Evolutionary conservation across 2,113 vertebrate species (phyloP), one percentile per base, ranked within the genome.

Genomic region (Macrotus californicus): DNA sequence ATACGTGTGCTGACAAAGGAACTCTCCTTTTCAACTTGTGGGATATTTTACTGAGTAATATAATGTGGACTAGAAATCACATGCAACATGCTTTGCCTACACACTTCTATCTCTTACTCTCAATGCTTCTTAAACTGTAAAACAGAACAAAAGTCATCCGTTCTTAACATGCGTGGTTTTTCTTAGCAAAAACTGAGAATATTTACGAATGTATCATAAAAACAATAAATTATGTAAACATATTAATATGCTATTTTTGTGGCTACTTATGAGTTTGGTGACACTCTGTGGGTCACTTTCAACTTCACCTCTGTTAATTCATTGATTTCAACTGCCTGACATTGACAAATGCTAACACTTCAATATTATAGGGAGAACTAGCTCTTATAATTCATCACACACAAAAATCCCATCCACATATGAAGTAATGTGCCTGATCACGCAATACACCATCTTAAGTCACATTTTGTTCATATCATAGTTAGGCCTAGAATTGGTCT

Each of bases 401-500:
- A 67, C 75, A 31, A 79, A 93, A 41, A 69, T 43, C 6, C 85
- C 12, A 26, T 77, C 19, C 61, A 96, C 54, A 73, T 36, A 90
- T 15, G 31, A 96, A 54, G 24, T n/a, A 92, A 69, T 36, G 24
- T 77, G 56, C 92, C 9, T 87, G 29, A 73, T n/a, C 24, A 64
- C 70, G 50, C 48, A 70, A 94, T 43, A 79, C 39, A 94, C 3
- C 21, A n/a, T 21, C 12, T 86, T 70, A 95, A 67, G 15, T 9
- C 52, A 92, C 34, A 91, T 43, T 80, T 94, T 94, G 66, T 87
- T 95, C 87, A 46, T 39, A 89, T 36, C 21, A 48, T 18, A 91
- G 92, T 5, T 91, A 31, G 84, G 61, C 21, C 46, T 77, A 92
- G 1, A 92, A 29, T 41, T 54, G 41, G 41, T 56, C 41, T 39